phyloP scores from a whole-genome alignment of 1,140 invertebrate species.

The Pseudomyrmex pallidus region DNA sequence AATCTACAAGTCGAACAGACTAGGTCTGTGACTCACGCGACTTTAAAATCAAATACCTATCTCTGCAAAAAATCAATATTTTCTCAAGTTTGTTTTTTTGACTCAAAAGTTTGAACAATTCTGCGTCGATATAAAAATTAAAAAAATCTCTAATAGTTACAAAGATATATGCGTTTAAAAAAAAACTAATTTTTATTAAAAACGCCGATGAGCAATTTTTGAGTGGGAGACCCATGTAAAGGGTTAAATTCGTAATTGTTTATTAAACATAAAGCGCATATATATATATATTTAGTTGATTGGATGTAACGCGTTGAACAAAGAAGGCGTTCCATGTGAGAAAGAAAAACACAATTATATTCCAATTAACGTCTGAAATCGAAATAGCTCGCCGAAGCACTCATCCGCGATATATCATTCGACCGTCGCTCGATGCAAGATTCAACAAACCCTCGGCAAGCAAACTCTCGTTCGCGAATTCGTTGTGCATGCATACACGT shows the following conservation, averaged over 20 bases:
- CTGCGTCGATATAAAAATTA: too few relatives aligned
- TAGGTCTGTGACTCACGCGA: too few relatives aligned
- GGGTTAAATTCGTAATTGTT: not conserved
- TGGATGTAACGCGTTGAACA: conserved; percentile 12
- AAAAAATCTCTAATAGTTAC: too few relatives aligned
- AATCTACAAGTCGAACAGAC: too few relatives aligned
- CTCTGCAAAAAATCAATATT: too few relatives aligned
- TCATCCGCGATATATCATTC: conserved; percentile 22
- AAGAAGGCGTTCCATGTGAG: not conserved
- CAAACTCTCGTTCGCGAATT: conserved; percentile 17
- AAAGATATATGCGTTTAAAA: too few relatives aligned
- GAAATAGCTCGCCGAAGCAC: conserved; percentile 31
- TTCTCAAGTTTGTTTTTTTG: too few relatives aligned
- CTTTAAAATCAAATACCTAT: too few relatives aligned
- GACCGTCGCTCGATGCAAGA: conserved; percentile 1
- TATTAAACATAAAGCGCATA: not conserved
- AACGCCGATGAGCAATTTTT: too few relatives aligned
- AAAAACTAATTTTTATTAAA: too few relatives aligned
- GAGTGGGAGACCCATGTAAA: too few relatives aligned
- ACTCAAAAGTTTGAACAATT: too few relatives aligned
- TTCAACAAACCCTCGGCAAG: conserved; percentile 11
- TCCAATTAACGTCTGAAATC: conserved; percentile 48
- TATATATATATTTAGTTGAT: not conserved
- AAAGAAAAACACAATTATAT: conserved; percentile 50
- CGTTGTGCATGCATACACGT: not conserved